phyloP scores from a whole-genome alignment of 2,888 invertebrate species.

The Lithophane leautieri region DNA sequence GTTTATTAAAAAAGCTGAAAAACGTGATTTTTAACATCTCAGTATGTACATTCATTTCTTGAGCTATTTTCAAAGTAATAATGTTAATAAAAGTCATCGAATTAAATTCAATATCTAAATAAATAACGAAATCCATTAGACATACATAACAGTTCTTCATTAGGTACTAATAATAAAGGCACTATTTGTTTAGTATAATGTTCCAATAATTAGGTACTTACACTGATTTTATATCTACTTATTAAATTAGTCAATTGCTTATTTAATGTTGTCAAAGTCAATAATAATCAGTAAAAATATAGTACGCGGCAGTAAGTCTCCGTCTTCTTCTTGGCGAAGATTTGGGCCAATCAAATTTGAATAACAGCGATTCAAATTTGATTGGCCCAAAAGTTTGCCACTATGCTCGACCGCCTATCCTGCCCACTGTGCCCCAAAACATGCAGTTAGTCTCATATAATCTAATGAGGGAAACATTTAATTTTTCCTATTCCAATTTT shows the following conservation, averaged over 20 bases:
- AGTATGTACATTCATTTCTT: not conserved
- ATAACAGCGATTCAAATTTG: too few relatives aligned
- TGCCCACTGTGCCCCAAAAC: too few relatives aligned
- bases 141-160: too few relatives aligned
- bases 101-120: conserved; percentile 9
- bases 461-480: not conserved
- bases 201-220: not conserved
- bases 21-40: conserved; percentile 1
- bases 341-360: too few relatives aligned
- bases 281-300: not conserved
- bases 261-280: not conserved
- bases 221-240: not conserved
- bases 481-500: too few relatives aligned
- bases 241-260: not conserved
- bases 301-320: not conserved
- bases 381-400: too few relatives aligned
- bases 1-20: conserved; percentile 10
- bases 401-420: too few relatives aligned
- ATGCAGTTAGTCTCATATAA: not conserved
- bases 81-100: not conserved
- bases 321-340: too few relatives aligned
- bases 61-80: not conserved
- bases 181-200: not conserved
- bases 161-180: conserved; percentile 9
- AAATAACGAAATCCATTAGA: not conserved